Percentiles rank a stretch among this genome's conserved stretches.
Conservation (phyloP, 1,140 invertebrate species). For the Plectrocnemia conspersa region DNA sequence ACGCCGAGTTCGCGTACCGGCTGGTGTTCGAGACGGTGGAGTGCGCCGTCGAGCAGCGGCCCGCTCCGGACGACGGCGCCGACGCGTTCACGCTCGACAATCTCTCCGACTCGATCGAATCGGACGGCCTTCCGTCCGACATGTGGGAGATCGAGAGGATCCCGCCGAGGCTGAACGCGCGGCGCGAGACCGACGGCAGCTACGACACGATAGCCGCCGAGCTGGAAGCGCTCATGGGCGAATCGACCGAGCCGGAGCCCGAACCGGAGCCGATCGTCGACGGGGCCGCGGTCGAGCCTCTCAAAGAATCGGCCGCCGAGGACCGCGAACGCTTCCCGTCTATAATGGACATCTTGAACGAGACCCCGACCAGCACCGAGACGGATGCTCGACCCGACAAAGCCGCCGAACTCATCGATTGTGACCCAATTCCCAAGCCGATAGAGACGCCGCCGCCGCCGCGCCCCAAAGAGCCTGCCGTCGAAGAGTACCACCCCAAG, state of each 20-base stretch:
- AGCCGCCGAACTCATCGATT: not conserved
- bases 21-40: constrained; percentile 2
- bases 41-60: not conserved
- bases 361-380: constrained; percentile 32
- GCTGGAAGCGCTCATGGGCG: constrained; percentile 49
- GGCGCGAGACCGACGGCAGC: constrained; percentile 43
- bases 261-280: not conserved
- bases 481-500: constrained; percentile 33
- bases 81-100: constrained; percentile 1
- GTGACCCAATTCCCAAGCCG: not conserved
- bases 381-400: not conserved
- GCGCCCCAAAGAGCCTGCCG: not conserved
- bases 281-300: not conserved
- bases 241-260: constrained; percentile 36
- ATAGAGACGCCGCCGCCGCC: not conserved
- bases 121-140: constrained; percentile 42
- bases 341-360: constrained; percentile 51
- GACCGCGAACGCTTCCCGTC: constrained; percentile 47
- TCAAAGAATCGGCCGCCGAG: not conserved
- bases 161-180: constrained; percentile 43
- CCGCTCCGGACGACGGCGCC: not conserved
- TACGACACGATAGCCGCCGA: constrained; percentile 51
- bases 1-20: constrained; percentile 1
- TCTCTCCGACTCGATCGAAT: constrained; percentile 40
- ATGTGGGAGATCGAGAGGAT: constrained; percentile 49